Evolutionary conservation across 2,113 vertebrate species (phyloP).

Genomic region (Hippocampus mohnikei): DNA sequence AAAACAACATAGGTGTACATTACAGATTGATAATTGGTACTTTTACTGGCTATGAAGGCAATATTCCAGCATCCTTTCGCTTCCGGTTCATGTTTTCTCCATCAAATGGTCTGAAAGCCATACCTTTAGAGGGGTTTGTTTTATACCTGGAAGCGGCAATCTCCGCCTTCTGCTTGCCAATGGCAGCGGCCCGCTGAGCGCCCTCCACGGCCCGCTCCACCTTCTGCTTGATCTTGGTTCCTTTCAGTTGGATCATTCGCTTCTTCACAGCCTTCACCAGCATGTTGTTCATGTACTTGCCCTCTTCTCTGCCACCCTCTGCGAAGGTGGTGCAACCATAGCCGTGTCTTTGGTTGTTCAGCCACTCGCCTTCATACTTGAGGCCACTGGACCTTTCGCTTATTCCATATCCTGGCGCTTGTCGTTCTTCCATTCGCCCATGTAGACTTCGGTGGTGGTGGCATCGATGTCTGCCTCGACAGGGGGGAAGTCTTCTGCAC

Average conservation of each 20-base stretch:
- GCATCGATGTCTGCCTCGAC: conserved; percentile 94
- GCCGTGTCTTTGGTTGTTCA: conserved; percentile 94
- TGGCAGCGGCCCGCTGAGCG: conserved; percentile 90
- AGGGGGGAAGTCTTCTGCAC: conserved; percentile 80
- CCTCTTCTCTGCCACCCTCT: conserved; percentile 92
- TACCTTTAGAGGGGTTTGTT: background rate
- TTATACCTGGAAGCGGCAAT: conserved; percentile 91
- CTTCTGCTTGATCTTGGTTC: conserved; percentile 93
- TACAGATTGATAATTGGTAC: too few species aligned
- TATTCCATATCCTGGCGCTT: conserved; percentile 91
- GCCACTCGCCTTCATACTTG: conserved; percentile 97
- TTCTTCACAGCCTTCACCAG: conserved; percentile 95
- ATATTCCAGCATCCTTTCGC: too few species aligned
- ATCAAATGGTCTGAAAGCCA: too few species aligned
- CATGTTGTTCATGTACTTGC: conserved; percentile 95
- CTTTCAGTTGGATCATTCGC: conserved; percentile 89
- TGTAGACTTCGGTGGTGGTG: conserved; percentile 95
- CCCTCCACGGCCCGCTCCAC: conserved; percentile 93
- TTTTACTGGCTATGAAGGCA: too few species aligned
- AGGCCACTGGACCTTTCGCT: conserved; percentile 96
- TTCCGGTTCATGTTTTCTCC: too few species aligned
- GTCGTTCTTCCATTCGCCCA: conserved; percentile 98
- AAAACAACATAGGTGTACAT: background rate
- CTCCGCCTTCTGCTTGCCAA: conserved; percentile 92
- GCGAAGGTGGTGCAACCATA: conserved; percentile 95